Conservation (phyloP, 2,797 vertebrate species). For the Acanthornis magna region DNA sequence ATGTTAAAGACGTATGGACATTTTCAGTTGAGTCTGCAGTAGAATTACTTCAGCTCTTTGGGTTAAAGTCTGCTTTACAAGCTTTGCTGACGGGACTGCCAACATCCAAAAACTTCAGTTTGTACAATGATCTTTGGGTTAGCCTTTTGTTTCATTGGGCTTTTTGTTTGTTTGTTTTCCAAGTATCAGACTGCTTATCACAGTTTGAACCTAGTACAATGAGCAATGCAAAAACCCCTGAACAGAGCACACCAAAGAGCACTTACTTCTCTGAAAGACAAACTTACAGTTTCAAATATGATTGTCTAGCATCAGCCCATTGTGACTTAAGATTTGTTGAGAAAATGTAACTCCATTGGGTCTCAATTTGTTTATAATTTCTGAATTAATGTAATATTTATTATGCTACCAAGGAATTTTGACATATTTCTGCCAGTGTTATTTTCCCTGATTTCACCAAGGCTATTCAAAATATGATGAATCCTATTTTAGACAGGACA, state of each 20-base stretch:
- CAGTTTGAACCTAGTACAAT: not conserved
- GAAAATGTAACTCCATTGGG: not conserved
- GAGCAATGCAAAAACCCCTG: not conserved
- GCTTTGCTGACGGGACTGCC: not conserved
- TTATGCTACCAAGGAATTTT: not conserved
- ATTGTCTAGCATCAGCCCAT: not conserved
- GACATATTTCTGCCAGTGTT: not conserved
- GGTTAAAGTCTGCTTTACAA: not conserved
- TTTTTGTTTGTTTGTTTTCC: not conserved
- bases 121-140: not conserved
- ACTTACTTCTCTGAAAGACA: not conserved
- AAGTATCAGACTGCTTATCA: not conserved
- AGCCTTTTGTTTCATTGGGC: not conserved
- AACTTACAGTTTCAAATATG: not conserved
- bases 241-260: not conserved
- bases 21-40: not conserved
- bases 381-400: not conserved
- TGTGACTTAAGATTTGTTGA: not conserved
- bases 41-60: not conserved
- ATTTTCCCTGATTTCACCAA: not conserved
- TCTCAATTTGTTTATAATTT: not conserved
- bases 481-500: not conserved
- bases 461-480: not conserved
- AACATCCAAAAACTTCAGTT: not conserved
- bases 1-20: rapidly evolving